Base-by-base conservation (phyloP, 2,888 invertebrate species). In the Chelonus formosanus region DNA sequence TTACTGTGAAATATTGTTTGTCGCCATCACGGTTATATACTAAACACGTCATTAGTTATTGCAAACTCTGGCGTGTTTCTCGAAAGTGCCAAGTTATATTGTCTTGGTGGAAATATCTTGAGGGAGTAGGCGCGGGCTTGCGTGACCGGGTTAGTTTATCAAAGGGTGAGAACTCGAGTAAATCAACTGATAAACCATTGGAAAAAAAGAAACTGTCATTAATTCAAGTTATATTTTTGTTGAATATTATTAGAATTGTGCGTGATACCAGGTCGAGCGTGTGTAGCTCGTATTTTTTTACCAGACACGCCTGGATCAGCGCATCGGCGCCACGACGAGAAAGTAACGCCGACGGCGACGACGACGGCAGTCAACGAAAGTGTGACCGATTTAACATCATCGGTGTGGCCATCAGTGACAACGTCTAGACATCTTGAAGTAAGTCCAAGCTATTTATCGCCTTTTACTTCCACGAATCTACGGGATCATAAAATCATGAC, bases 61-160 rank as follows among this genome's bases (percentile, higher is more conserved):
- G 20, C 20, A 20, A 20, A 20, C 20, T 20, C 20, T 20, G 20
- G 20, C 20, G 20, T 20, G 20, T 20, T 32, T 3, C 34, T 56
- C 40, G 7, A 58, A 67, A 68, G 70, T 68, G 68, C 58, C 60
- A 67, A 70, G 50, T 61, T 62, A 67, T 61, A 40, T 40, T 52
- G 58, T 65, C 62, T 47, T 35, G 60, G 61, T 66, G 66, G 40
- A 66, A 62, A 66, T 62, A 66, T 36, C 44, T 66, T 52, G 52
- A 56, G 65, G 55, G 54, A 65, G 65, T 65, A 60, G 65, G 60
- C 55, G 65, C 55, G 60, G 60, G 60, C 55, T 59, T 54, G 65
- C 55, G 65, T 65, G 65, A 65, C 65, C 65, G 48, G 60, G 65
- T 65, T 53, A 65, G 54, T 35, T 36, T 36, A 32, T 48, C 54